phyloP scores from a whole-genome alignment of 2,888 invertebrate genomes.

The Apamea crenata region DNA sequence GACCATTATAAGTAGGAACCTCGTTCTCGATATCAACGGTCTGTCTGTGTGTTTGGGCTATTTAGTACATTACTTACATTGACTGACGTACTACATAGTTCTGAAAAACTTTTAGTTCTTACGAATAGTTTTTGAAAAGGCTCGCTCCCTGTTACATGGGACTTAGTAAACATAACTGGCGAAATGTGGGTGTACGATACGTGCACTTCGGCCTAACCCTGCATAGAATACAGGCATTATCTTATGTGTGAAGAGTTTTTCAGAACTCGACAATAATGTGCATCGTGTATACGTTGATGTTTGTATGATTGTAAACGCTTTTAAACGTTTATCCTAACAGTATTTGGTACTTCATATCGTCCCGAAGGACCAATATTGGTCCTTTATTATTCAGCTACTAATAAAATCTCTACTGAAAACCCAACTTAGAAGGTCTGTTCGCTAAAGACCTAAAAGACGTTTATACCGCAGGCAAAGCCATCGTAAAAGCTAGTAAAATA shows the following conservation, averaged over 20 bases:
- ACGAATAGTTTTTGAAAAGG: no score
- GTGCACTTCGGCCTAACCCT: no score
- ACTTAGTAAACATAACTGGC: no score
- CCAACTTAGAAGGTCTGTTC: not conserved
- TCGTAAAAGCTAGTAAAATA: slow-evolving; percentile 38
- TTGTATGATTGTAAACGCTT: not conserved
- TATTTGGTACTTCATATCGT: no score
- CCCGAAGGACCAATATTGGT: not conserved
- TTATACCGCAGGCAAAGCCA: slow-evolving; percentile 6
- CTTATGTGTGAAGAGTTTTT: not conserved
- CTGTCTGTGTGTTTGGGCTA: slow-evolving; percentile 24
- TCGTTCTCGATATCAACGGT: not conserved
- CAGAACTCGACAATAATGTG: not conserved
- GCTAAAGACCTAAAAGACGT: not conserved
- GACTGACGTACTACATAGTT: no score
- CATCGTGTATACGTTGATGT: not conserved
- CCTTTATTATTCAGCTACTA: not conserved
- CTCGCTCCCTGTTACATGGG: no score
- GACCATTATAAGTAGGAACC: slow-evolving; percentile 41
- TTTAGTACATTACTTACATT: not conserved
- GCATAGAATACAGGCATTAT: no score
- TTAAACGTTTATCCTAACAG: no score
- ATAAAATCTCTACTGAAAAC: not conserved
- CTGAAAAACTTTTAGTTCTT: no score
- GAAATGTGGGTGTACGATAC: no score